Percentiles rank a stretch among this genome's conserved stretches.
These are phyloP conservation scores for Centroberyx gerrardi DNA, from an alignment of 2,797 vertebrate genomes.

Conservation along the genomic window DNA sequence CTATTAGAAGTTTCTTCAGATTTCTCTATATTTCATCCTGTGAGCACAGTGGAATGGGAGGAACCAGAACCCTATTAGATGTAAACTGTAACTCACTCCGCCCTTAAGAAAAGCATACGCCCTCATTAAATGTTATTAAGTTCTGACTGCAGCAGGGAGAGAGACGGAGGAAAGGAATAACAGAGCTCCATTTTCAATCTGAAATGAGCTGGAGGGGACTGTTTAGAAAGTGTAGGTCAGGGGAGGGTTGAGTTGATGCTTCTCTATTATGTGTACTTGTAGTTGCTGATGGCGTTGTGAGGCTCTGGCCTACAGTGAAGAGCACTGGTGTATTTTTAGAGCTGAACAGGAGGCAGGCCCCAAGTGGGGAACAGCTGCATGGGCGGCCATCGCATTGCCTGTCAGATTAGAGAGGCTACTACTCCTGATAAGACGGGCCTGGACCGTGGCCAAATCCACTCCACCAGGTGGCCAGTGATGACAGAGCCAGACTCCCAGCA, in stretches of 20 bases:
- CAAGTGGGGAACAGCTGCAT: conserved; percentile 84
- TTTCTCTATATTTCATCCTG: conserved; percentile 14
- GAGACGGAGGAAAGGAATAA: conserved; percentile 34
- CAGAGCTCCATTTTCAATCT: conserved; percentile 45
- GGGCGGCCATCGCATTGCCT: conserved; percentile 71
- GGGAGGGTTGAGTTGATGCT: conserved; percentile 21
- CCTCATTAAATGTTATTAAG: conserved; percentile 70
- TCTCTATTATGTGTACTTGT: conserved; percentile 46
- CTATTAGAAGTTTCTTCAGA: conserved; percentile 12
- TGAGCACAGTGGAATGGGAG: not conserved
- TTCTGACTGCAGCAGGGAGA: conserved; percentile 53
- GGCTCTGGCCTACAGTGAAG: conserved; percentile 52
- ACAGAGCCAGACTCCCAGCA: conserved; percentile 53
- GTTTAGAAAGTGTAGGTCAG: conserved; percentile 47
- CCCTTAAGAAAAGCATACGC: conserved; percentile 64
- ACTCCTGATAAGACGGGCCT: conserved; percentile 74
- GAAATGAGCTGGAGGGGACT: conserved; percentile 43
- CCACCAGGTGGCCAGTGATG: conserved; percentile 76
- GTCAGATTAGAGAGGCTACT: conserved; percentile 80
- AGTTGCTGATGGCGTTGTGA: conserved; percentile 65
- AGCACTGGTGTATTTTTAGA: conserved; percentile 85
- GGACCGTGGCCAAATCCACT: conserved; percentile 75
- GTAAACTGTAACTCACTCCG: conserved; percentile 47
- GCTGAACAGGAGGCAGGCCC: conserved; percentile 77
- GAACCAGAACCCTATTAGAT: conserved; percentile 44